These are phyloP conservation scores for Cygnus buccinator DNA, from an alignment of 2,113 vertebrate genomes.

Conservation along the genomic window DNA sequence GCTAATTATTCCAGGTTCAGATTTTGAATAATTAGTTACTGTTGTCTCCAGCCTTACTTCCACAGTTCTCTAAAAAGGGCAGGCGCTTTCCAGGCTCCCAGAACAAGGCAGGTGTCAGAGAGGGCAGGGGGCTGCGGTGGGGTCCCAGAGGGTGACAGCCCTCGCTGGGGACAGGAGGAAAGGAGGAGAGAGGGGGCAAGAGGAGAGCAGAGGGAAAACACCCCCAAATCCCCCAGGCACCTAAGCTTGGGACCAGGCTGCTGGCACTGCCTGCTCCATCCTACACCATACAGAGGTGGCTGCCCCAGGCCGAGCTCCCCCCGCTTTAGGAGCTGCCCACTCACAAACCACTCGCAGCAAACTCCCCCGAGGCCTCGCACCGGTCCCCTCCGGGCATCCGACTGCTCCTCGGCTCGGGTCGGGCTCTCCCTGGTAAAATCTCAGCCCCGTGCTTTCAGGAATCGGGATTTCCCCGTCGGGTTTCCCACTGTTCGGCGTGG, in stretches of 20 bases:
- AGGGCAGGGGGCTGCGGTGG: fast-evolving
- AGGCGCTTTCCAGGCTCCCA: neutral
- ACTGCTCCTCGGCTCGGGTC: neutral
- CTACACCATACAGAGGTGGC: fast-evolving
- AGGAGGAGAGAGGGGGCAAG: neutral
- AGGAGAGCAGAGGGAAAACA: neutral
- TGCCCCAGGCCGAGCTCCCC: neutral
- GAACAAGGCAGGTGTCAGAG: fast-evolving
- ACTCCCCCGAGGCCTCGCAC: fast-evolving
- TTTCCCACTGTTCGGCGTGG: fast-evolving
- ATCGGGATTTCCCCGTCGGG: fast-evolving
- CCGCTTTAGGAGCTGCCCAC: fast-evolving
- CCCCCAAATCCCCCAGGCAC: neutral
- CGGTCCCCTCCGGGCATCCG: fast-evolving
- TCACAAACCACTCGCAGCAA: too few relatives aligned
- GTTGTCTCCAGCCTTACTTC: slow-evolving; percentile 29
- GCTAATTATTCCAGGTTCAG: slow-evolving; percentile 63
- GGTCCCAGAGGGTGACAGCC: neutral
- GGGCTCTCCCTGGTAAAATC: neutral
- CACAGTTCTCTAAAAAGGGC: neutral
- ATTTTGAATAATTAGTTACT: slow-evolving; percentile 67
- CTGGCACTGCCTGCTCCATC: neutral
- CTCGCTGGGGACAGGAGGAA: fast-evolving
- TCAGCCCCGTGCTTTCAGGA: neutral
- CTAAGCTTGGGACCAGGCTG: neutral